Base-by-base conservation (phyloP, 2,113 vertebrate species). In the Opisthocomus hoazin region DNA sequence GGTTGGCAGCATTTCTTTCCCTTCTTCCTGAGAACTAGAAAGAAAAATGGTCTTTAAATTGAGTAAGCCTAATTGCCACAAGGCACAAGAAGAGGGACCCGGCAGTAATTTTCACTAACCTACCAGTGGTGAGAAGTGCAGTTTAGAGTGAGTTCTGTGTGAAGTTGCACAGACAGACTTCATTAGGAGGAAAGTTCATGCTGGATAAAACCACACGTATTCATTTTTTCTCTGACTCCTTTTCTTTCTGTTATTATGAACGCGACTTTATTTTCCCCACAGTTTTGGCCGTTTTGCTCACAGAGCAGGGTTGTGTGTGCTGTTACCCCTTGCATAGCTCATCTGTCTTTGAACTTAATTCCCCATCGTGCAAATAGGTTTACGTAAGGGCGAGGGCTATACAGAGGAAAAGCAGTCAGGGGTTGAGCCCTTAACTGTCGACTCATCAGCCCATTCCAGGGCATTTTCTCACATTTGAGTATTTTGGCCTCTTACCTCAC, bases 1-100 rank as follows among this genome's bases (percentile, higher is more conserved):
- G 39, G n/a, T 57, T 70, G n/a, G 68, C 21, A 64, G 76, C 46
- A 21, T 48, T 94, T 87, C 80, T 70, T 60, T 60, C 92, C 51
- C 43, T 87, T 68, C 73, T 65, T 93, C 80, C 75, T 53, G 23
- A 32, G 84, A 87, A 71, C 37, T 65, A 81, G 45, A 96, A 75
- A 56, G 81, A 93, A 88, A 76, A 95, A 87, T 45, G 79, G 54
- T 69, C 81, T 89, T 94, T 85, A 75, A 85, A 84, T 78, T 61
- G 63, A 54, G 76, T 71, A 53, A 91, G 65, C 12, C 77, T 89
- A 87, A 65, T 84, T 24, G 56, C 79, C 23, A 24, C 4, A 22
- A 81, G 79, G 53, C 86, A 43, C n/a, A 69, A 53, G 41, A 36
- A 68, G 53, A 39, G 3, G 48, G 86, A 71, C 65, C 71, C 1